Evolutionary conservation across 2,113 vertebrate genomes (phyloP).

Genomic region (Gambusia affinis): DNA sequence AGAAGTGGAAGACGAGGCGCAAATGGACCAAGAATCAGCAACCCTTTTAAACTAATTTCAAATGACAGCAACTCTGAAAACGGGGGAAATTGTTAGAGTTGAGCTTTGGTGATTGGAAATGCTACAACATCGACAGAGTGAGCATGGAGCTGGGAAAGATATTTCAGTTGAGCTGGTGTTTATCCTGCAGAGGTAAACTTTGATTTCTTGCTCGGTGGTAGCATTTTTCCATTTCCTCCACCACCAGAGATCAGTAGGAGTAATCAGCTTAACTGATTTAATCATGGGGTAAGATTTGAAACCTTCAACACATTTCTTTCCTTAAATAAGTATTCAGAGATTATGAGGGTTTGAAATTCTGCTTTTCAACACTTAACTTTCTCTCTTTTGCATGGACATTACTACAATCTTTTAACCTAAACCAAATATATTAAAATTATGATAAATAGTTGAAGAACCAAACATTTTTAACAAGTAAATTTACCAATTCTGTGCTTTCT

Average conservation of each 20-base stretch:
- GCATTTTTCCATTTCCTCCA: constrained; percentile 48
- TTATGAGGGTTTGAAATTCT: constrained; percentile 49
- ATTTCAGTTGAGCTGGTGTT: constrained; percentile 44
- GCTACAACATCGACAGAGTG: constrained; percentile 19
- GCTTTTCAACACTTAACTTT: constrained; percentile 22
- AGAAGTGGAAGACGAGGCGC: no score
- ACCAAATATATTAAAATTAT: no score
- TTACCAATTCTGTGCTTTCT: no score
- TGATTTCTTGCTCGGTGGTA: constrained; percentile 51
- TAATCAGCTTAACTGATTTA: constrained; percentile 70
- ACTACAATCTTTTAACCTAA: no score
- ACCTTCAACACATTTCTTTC: constrained; percentile 54
- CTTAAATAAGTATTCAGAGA: constrained; percentile 55
- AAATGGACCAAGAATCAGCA: not conserved
- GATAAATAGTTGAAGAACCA: not conserved
- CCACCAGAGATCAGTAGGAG: constrained; percentile 55
- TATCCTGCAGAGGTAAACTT: constrained; percentile 63
- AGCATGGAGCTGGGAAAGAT: constrained; percentile 14
- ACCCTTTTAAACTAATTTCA: not conserved
- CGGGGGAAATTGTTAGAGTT: not conserved
- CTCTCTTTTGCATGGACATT: no score
- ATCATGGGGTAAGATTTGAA: constrained; percentile 60
- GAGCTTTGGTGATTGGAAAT: constrained; percentile 12
- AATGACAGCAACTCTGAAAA: not conserved
- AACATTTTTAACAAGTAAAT: not conserved